Percentiles rank a stretch among this genome's conserved stretches.
phyloP scores from a whole-genome alignment of 1,140 invertebrate genomes.

The Coboldia fuscipes region DNA sequence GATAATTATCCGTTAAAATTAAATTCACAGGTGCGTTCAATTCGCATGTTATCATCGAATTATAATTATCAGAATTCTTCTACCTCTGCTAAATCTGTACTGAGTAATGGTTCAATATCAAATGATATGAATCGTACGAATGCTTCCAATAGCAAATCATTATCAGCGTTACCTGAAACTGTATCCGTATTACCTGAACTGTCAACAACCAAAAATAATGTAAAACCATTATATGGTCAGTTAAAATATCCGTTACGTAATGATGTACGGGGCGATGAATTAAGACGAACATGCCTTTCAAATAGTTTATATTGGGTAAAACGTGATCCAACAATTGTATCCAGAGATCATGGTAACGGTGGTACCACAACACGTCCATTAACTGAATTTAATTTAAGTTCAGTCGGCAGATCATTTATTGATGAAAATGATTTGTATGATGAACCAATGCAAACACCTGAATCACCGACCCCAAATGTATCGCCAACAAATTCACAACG shows the following conservation, averaged over 20 bases:
- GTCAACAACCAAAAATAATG: background rate
- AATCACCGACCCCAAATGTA: constrained; percentile 32
- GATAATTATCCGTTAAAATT: constrained; percentile 16
- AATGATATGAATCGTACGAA: background rate
- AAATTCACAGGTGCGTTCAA: constrained; percentile 8
- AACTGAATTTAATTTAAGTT: constrained; percentile 18
- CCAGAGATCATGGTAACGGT: constrained; percentile 1
- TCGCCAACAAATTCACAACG: constrained; percentile 25
- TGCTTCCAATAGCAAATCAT: constrained; percentile 11
- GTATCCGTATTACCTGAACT: constrained; percentile 6
- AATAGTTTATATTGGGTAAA: background rate
- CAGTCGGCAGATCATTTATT: constrained; percentile 19
- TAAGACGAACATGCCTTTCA: no score
- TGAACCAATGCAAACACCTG: constrained; percentile 24
- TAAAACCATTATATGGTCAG: no score
- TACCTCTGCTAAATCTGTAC: background rate
- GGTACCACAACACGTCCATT: constrained; percentile 4
- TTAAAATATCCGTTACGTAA: background rate
- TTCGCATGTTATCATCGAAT: background rate
- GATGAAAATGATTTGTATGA: constrained; percentile 9
- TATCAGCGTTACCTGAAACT: constrained; percentile 16
- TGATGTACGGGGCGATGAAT: no score
- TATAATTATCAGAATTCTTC: background rate
- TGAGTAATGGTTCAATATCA: background rate
- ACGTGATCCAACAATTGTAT: background rate